Evolutionary conservation across 2,888 invertebrate species (phyloP).

Genomic region (Embidobia sp.): DNA sequence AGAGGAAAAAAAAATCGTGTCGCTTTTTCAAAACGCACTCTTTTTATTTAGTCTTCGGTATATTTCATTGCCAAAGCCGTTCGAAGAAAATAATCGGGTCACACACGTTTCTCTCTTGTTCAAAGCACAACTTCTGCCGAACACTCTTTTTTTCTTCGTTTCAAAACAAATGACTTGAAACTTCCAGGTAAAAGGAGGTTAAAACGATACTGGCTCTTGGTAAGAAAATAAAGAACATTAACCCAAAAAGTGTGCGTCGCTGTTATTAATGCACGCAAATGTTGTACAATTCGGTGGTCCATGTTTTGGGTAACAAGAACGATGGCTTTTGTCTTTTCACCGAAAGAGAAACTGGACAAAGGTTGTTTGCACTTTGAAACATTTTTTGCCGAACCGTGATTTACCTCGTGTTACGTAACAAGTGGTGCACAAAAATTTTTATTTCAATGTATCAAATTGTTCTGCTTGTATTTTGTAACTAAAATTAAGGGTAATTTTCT

Average conservation of each 20-base stretch:
- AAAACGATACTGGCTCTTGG: neutral
- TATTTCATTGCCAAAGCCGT: no score
- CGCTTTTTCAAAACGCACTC: no score
- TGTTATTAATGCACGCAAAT: conserved; percentile 17
- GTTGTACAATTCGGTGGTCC: conserved; percentile 10
- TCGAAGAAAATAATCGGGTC: conserved; percentile 4
- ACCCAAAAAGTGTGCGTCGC: conserved; percentile 10
- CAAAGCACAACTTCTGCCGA: no score
- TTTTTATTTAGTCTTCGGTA: no score
- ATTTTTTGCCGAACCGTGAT: neutral
- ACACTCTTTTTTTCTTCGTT: conserved; percentile 1
- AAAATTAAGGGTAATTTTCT: no score
- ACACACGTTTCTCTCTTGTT: neutral
- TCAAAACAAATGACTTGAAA: conserved; percentile 12
- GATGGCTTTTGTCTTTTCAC: neutral
- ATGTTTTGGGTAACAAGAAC: neutral
- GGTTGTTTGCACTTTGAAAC: conserved; percentile 3
- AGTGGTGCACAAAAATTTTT: no score
- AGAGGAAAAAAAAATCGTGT: no score
- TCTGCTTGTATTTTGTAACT: no score
- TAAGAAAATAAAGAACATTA: conserved; percentile 37
- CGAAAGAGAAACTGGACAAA: conserved; percentile 22
- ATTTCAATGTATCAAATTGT: no score
- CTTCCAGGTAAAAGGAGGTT: conserved; percentile 41
- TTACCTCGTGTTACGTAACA: neutral